phyloP scores from a whole-genome alignment of 92 coral and sea anemone species.

The Phenganax stokvisi region DNA sequence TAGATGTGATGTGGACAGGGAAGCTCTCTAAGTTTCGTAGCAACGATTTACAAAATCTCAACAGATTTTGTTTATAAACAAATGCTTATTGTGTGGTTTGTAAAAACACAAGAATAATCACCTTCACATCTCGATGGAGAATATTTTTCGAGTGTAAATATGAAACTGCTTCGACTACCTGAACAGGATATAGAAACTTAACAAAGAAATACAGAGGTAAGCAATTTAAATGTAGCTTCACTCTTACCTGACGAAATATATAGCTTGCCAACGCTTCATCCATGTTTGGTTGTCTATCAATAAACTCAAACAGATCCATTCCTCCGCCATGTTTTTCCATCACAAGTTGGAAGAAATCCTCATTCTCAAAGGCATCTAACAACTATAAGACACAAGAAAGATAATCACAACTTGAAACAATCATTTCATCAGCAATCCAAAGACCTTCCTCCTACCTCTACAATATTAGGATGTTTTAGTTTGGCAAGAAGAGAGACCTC shows the following conservation, averaged over 20 bases:
- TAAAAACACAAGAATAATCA: slow-evolving; percentile 11
- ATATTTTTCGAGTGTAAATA: slow-evolving; percentile 73
- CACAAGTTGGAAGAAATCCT: slow-evolving; percentile 86
- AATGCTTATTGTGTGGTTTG: not conserved
- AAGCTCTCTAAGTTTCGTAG: no score
- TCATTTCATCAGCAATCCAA: not conserved
- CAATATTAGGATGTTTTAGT: slow-evolving; percentile 79
- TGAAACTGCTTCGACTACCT: slow-evolving; percentile 92
- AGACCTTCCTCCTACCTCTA: slow-evolving; percentile 51
- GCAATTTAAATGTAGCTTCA: not conserved
- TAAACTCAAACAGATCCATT: slow-evolving; percentile 94
- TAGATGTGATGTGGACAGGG: not conserved
- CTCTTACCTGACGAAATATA: slow-evolving; percentile 79
- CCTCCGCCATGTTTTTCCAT: slow-evolving; percentile 97
- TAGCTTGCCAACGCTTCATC: slow-evolving; percentile 89
- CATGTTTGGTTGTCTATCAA: slow-evolving; percentile 82
- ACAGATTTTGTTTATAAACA: no score
- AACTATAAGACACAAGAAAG: slow-evolving; percentile 44
- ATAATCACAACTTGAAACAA: not conserved
- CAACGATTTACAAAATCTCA: no score
- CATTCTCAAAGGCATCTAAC: slow-evolving; percentile 93
- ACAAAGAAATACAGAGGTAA: not conserved
- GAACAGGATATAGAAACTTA: not conserved
- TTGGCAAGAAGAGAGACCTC: slow-evolving; percentile 80
- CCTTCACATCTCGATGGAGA: slow-evolving; percentile 93